These are phyloP conservation scores for Pipistrellus pipistrellus DNA, from an alignment of 2,797 vertebrate species.

Conservation along the genomic window DNA sequence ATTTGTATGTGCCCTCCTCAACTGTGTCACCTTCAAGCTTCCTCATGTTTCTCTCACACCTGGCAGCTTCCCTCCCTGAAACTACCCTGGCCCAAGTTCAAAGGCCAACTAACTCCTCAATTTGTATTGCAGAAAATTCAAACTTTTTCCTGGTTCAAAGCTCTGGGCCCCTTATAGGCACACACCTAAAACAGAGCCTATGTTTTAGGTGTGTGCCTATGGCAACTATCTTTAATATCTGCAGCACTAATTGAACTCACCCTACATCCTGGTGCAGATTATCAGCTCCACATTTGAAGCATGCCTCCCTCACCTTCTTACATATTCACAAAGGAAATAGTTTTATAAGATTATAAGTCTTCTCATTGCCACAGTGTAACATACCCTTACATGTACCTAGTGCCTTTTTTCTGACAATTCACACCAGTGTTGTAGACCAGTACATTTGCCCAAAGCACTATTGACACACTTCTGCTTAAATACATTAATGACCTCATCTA, in stretches of 20 bases:
- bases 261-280: conserved; percentile 60
- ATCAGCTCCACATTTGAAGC: conserved; percentile 6
- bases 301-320: not conserved
- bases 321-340: conserved; percentile 53
- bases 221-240: not conserved
- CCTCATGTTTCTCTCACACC: conserved; percentile 5
- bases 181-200: not conserved
- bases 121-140: conserved; percentile 71
- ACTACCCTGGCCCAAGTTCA: conserved; percentile 38
- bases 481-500: conserved; percentile 24
- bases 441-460: conserved; percentile 60
- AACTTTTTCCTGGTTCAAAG: conserved; percentile 67
- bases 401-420: conserved; percentile 3
- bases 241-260: conserved; percentile 22
- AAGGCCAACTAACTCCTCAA: conserved; percentile 48
- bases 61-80: not conserved
- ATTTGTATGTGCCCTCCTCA: conserved; percentile 15
- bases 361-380: conserved; percentile 27
- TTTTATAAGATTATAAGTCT: conserved; percentile 53
- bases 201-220: no score
- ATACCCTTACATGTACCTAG: not conserved
- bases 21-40: not conserved
- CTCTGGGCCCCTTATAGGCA: not conserved
- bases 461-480: conserved; percentile 47
- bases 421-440: not conserved